phyloP scores from a whole-genome alignment of 2,888 invertebrate genomes.

The Nemapogon koenigi region DNA sequence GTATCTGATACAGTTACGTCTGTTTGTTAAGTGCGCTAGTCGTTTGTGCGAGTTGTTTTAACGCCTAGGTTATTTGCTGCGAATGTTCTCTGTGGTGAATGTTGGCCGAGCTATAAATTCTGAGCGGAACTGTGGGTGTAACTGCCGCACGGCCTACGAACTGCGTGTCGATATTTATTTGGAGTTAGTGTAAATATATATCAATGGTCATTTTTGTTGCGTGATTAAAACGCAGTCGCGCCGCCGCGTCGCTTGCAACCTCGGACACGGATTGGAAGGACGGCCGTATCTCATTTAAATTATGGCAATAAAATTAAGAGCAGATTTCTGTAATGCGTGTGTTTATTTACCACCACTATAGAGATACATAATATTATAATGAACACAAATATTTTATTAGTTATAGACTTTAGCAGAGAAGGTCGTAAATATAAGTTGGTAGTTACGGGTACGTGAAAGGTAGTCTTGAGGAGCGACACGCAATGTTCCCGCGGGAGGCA shows the following conservation, averaged over 20 bases:
- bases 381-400: background rate
- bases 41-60: slow-evolving; percentile 58
- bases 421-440: too few species aligned
- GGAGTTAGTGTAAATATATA: slow-evolving; percentile 42
- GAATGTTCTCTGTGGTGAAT: slow-evolving; percentile 52
- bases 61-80: slow-evolving; percentile 60
- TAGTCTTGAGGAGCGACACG: slow-evolving; percentile 9
- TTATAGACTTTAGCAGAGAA: too few species aligned
- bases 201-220: slow-evolving; percentile 29
- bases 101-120: slow-evolving; percentile 60
- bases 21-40: slow-evolving; percentile 62
- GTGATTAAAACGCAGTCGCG: slow-evolving; percentile 9
- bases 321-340: background rate
- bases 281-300: slow-evolving; percentile 2
- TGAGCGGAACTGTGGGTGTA: slow-evolving; percentile 59
- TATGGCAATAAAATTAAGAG: slow-evolving; percentile 3
- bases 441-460: background rate
- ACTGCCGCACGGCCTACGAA: slow-evolving; percentile 45
- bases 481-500: slow-evolving; percentile 14
- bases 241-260: too few species aligned
- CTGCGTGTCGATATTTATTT: slow-evolving; percentile 45
- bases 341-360: background rate
- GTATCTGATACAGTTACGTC: slow-evolving; percentile 62
- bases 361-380: background rate
- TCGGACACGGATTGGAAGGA: too few species aligned